These are phyloP conservation scores for Spatulosminthurus flaviceps DNA, from an alignment of 2,888 invertebrate genomes.

Conservation along the genomic window DNA sequence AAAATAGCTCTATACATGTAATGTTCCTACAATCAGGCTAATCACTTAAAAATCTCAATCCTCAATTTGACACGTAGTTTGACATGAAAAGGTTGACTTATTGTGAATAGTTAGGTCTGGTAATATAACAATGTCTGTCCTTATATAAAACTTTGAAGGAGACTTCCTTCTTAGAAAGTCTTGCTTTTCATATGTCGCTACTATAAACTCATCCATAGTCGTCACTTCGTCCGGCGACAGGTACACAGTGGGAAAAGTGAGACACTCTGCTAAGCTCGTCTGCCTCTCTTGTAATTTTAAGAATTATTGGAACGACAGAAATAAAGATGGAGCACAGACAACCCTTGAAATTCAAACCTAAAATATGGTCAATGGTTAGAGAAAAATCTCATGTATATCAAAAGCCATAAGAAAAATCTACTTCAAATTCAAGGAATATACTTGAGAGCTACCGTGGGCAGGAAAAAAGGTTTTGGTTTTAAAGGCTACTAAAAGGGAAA, in stretches of 20 bases:
- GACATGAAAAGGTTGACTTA: neutral
- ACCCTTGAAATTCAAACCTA: too few species aligned
- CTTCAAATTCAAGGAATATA: neutral
- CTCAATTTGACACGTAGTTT: neutral
- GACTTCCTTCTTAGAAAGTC: neutral
- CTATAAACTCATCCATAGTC: too few species aligned
- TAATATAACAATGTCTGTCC: neutral
- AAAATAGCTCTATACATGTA: neutral
- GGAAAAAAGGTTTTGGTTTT: too few species aligned
- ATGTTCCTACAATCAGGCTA: neutral
- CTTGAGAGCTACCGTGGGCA: too few species aligned
- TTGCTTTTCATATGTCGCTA: too few species aligned
- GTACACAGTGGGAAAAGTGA: neutral
- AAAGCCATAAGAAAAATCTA: too few species aligned
- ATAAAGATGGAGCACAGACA: neutral
- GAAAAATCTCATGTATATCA: too few species aligned
- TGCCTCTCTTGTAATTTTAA: neutral
- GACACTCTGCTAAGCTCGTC: neutral
- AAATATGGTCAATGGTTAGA: too few species aligned
- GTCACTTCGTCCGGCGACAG: too few species aligned
- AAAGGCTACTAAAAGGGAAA: constrained; percentile 1
- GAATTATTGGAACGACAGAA: neutral
- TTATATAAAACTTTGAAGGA: neutral
- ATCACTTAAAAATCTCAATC: neutral
- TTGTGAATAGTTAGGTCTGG: too few species aligned